Base-by-base conservation (phyloP, 2,888 invertebrate species). In the Mimachlamys varia region DNA sequence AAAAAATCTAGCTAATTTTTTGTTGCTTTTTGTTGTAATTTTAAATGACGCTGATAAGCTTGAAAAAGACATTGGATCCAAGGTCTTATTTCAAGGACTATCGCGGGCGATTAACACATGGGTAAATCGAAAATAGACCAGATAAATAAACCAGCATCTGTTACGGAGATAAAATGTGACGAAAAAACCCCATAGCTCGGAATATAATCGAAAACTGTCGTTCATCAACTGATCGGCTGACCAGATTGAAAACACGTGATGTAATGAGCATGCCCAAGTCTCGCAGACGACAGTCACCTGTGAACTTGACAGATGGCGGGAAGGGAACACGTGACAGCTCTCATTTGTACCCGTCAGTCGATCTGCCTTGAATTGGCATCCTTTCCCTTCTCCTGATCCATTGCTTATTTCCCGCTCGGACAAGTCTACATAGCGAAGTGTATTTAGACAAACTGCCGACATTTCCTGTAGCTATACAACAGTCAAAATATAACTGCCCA, bases 261-360 rank as follows among this genome's bases (percentile, higher is more conserved):
- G 76, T 76, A 76, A 76, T 76, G 33, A 27, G 33, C 22, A 76
- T 76, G 33, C 13, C 33, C 76, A 12, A 5, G 33, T 33, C 33
- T 12, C 10, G 76, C 76, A 76, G 76, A 76, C 76, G 76, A 76
- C 76, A 76, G 27, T 22, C 76, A 76, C 76, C 76, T 33, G 76
- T 33, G 33, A 76, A 27, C 76, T 5, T 76, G 76, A 76, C 76
- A 76, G 76, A 76, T 76, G 76, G 76, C 76, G 76, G 33, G 76
- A 76, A 76, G 27, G 7, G 33, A 33, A 10, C 76, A 7, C 76
- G 33, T 33, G 76, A 33, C 76, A 76, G 76, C 27, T 33, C 76
- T 7, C 10, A 76, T 76, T 76, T 76, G 76, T 76, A 27, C 76
- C 76, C 4, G 76, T 76, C 76, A 76, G 76, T 15, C 27, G 33